Conservation (phyloP, 2,797 vertebrate species). For the Enoplosus armatus region DNA sequence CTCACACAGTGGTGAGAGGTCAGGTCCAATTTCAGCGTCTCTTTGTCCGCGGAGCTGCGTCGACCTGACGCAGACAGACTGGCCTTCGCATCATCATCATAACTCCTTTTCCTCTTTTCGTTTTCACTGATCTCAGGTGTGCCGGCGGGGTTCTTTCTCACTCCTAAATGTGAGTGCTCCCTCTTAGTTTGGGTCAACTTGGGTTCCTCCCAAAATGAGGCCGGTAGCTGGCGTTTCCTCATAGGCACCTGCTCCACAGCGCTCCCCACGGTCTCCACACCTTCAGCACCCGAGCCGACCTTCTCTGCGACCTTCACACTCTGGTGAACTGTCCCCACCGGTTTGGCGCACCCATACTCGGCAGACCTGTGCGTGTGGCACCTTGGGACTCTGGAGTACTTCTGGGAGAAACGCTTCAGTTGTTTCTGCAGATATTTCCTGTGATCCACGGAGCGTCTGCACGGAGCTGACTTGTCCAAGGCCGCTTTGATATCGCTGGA, state of each 20-base stretch:
- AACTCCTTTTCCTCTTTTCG: conserved; percentile 70
- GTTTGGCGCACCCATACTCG: conserved; percentile 80
- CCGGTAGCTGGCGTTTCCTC: conserved; percentile 96
- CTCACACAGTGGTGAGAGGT: conserved; percentile 81
- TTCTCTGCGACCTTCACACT: conserved; percentile 69
- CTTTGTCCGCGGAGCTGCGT: conserved; percentile 79
- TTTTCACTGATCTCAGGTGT: conserved; percentile 57
- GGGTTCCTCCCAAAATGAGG: conserved; percentile 98
- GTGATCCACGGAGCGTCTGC: conserved; percentile 97
- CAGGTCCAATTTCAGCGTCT: conserved; percentile 82
- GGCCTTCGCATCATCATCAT: conserved; percentile 76
- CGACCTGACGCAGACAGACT: conserved; percentile 57
- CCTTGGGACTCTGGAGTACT: conserved; percentile 90
- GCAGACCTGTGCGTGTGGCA: conserved; percentile 86
- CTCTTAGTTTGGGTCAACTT: conserved; percentile 81
- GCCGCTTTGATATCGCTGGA: conserved; percentile 99
- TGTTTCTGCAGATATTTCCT: conserved; percentile 99
- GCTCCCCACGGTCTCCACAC: conserved; percentile 51
- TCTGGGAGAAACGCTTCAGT: conserved; percentile 97
- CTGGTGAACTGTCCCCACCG: conserved; percentile 56
- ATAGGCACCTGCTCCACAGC: conserved; percentile 92
- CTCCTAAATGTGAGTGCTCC: conserved; percentile 66
- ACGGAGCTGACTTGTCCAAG: conserved; percentile 97
- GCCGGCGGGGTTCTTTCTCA: conserved; percentile 68
- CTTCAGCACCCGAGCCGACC: conserved; percentile 49